Evolutionary conservation across 2,888 invertebrate genomes (phyloP).

Genomic region (Melitaea athalia): DNA sequence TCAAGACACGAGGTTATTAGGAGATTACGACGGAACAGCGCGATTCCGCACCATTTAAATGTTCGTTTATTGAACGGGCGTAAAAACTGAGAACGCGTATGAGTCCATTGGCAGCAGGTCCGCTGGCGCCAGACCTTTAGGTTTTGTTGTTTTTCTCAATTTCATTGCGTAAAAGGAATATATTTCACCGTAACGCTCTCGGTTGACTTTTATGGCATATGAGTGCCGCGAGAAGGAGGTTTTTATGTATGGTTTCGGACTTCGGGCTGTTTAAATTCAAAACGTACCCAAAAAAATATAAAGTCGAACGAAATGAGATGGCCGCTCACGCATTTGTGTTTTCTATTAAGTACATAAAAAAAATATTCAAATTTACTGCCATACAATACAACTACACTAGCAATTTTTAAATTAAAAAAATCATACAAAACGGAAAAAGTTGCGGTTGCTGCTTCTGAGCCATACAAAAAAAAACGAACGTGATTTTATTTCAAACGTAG

Average conservation of each 20-base stretch:
- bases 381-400: neutral
- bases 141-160: conserved; percentile 37
- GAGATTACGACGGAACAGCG: neutral
- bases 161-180: conserved; percentile 34
- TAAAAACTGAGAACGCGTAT: conserved; percentile 68
- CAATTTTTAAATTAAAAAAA: neutral
- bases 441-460: neutral
- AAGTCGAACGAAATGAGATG: conserved; percentile 21
- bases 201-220: conserved; percentile 31
- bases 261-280: conserved; percentile 31
- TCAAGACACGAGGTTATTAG: neutral
- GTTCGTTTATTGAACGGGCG: conserved; percentile 62
- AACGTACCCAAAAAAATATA: conserved; percentile 23
- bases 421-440: neutral
- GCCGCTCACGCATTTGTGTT: conserved; percentile 6
- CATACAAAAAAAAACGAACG: conserved; percentile 11
- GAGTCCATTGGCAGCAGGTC: conserved; percentile 58
- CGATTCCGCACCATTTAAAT: conserved; percentile 61
- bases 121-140: conserved; percentile 64
- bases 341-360: neutral
- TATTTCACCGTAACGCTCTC: conserved; percentile 32
- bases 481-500: conserved; percentile 20
- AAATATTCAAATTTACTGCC: neutral
- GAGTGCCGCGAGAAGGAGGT: conserved; percentile 20
- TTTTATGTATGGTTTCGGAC: conserved; percentile 28